Conservation (phyloP, 2,113 vertebrate species). For the Halichoerus grypus region DNA sequence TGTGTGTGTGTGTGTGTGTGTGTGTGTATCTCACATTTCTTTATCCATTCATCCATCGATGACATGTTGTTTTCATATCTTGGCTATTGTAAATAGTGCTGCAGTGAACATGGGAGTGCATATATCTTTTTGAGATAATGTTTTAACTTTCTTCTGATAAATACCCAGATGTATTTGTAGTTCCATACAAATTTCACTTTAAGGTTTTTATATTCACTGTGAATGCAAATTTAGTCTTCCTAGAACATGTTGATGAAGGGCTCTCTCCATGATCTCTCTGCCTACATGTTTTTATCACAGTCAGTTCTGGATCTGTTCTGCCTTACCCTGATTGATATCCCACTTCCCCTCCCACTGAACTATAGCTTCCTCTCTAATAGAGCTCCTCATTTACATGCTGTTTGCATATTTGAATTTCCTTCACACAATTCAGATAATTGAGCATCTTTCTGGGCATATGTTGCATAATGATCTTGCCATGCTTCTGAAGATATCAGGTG, state of each 20-base stretch:
- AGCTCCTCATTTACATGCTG: background rate
- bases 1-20: too few species aligned
- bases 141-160: background rate
- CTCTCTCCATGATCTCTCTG: background rate
- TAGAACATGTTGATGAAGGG: background rate
- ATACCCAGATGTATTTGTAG: background rate
- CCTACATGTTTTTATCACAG: background rate
- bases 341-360: background rate
- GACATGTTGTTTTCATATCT: background rate
- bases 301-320: background rate
- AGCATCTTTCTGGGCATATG: background rate
- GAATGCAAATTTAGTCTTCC: background rate
- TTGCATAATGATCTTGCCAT: background rate
- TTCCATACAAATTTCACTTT: background rate
- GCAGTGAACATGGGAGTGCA: background rate
- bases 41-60: background rate
- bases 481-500: constrained; percentile 19
- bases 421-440: constrained; percentile 36
- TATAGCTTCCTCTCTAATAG: background rate
- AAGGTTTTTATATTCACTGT: background rate
- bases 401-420: constrained; percentile 58
- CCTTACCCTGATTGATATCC: background rate
- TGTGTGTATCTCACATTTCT: background rate
- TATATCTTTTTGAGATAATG: background rate
- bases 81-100: background rate